Base-by-base conservation (phyloP, 2,797 vertebrate species). In the Melopsittacus undulatus region DNA sequence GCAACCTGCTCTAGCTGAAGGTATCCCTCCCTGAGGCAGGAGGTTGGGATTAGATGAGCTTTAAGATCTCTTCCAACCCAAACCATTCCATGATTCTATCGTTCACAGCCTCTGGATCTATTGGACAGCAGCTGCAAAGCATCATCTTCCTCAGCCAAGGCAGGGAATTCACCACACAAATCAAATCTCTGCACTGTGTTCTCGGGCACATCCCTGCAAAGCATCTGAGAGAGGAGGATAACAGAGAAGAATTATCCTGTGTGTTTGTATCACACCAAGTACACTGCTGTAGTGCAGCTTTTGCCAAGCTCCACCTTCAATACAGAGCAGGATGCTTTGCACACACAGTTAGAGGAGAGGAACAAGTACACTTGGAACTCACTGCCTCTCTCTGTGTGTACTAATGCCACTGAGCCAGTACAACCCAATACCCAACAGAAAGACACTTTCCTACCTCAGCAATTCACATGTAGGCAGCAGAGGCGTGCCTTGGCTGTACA, bases 401-500 rank as follows among this genome's bases (percentile, higher is more conserved):
- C 29, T 30, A 32, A 11, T 5, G 75, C 4, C 51, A 5, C 76
- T 10, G 3, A 0, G 19, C 30, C 9, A 30, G n/a, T 14, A 23
- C 10, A 26, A 10, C 5, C 10, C 2, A 2, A n/a, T 61, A 40
- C 13, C 36, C 48, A 32, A 22, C 20, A 46, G 26, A 17, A 40
- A n/a, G 32, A 12, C 1, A 5, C 46, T 14, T 56, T 24, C 59
- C 42, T 10, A 6, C 18, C 29, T 30, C 22, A 12, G 2, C n/a
- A 23, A 16, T 7, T 45, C 42, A 16, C 6, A 9, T 2, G 5
- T 1, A 26, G 72, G 46, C 11, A 61, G 24, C 34, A 5, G 54
- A 8, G 46, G 4, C 4, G 16, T 11, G 45, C 36, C 42, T 69
- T 4, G 4, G 7, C 43, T 21, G 7, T 5, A 13, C 10, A 0